phyloP scores from a whole-genome alignment of 1,140 invertebrate genomes.

The Drosophila nigrodunni region DNA sequence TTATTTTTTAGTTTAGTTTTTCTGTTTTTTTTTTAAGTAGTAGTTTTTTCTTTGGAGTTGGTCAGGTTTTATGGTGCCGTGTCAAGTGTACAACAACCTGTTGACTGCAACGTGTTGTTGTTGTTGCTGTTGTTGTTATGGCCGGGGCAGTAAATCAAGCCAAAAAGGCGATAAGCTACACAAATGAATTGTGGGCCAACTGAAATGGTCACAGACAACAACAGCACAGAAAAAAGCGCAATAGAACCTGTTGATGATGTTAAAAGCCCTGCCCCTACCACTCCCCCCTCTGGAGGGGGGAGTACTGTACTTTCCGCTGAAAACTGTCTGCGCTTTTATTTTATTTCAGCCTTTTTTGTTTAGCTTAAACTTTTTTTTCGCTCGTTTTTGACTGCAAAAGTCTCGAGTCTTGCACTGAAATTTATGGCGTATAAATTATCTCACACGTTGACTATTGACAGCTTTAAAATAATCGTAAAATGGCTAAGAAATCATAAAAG shows the following conservation, averaged over 20 bases:
- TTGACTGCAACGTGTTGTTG: conserved; percentile 59
- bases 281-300: neutral
- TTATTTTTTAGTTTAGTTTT: neutral
- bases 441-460: conserved; percentile 83
- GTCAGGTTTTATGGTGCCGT: neutral
- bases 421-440: conserved; percentile 84
- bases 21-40: neutral
- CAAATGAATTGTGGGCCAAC: conserved; percentile 67
- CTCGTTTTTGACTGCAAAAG: conserved; percentile 8
- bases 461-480: conserved; percentile 83
- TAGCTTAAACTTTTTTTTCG: conserved; percentile 7
- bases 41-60: conserved; percentile 6
- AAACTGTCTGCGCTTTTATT: conserved; percentile 46
- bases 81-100: conserved; percentile 51
- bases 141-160: conserved; percentile 73
- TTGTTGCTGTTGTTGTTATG: conserved; percentile 43
- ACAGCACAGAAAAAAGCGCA: conserved; percentile 30
- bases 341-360: conserved; percentile 17
- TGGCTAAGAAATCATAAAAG: conserved; percentile 80
- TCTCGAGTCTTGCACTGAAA: conserved; percentile 65
- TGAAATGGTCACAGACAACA: conserved; percentile 60
- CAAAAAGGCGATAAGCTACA: conserved; percentile 79
- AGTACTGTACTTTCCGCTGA: conserved; percentile 40
- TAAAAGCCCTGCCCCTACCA: conserved; percentile 6
- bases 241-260: conserved; percentile 52